Evolutionary conservation across 2,888 invertebrate genomes (phyloP), one percentile per base, ranked within the genome.

Genomic region (Troilus luridus): DNA sequence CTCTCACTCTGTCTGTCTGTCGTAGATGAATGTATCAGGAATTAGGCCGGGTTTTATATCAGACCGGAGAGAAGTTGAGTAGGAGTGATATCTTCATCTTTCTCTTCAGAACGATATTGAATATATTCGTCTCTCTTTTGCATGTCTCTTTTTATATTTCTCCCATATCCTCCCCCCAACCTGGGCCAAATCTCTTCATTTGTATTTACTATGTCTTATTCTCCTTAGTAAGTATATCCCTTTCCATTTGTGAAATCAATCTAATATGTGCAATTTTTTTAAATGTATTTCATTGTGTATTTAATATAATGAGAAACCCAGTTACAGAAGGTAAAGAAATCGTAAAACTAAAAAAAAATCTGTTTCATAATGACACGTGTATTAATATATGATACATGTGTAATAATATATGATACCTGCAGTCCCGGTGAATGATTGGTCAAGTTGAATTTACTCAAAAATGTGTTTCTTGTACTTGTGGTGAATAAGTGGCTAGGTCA

Each of bases 101-200:
- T 54, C 27, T 14, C 56, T 41, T n/a, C 60, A 14, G 85, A 27
- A 27, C 27, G 90, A 90, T 88, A 90, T 90, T 88, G 90, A 85
- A 85, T 88, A 60, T 90, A 85, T 90, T 64, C 62, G 62, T 90
- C 90, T 90, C 88, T 67, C 90, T 72, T 41, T 90, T 90, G 90
- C 90, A 90, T 90, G 90, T 72, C 90, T 58, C 59, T 81, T 81
- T 88, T 90, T 85, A 88, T 85, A 90, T 90, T 81, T 90, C 88
- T 77, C 62, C 60, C 19, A 27, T 62, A 24, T 58, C 88, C 77
- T 17, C 77, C n/a, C 12, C 24, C 67, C 24, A 67, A 67, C 67
- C 24, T 67, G 24, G 59, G 59, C 85, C 59, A 88, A 90, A 90
- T 88, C 90, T 90, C 90, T 90, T 90, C 90, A 90, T 90, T 62